Percentiles rank a stretch among this genome's conserved stretches.
Conservation (phyloP, 92 coral and sea anemone genomes). For the Epizoanthus ramosus region DNA sequence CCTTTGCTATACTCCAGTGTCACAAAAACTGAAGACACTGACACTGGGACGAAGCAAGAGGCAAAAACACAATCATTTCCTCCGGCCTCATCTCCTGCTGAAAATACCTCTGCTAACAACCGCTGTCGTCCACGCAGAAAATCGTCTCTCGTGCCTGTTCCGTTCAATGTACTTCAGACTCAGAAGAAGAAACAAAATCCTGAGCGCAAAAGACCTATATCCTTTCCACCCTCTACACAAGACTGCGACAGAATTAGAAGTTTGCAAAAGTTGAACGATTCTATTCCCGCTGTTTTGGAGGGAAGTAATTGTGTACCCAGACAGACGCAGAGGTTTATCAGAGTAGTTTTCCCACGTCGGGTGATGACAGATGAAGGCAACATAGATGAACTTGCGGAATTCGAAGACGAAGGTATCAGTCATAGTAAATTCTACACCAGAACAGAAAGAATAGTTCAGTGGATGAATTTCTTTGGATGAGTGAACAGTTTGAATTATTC, state of each 20-base stretch:
- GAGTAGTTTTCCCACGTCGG: background rate
- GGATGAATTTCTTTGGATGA: slow-evolving; percentile 37
- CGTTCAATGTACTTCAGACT: slow-evolving; percentile 27
- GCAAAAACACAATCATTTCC: background rate
- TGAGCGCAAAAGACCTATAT: slow-evolving; percentile 30
- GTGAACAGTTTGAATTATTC: background rate
- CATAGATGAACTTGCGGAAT: background rate
- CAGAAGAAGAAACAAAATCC: slow-evolving; percentile 14
- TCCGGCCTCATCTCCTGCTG: background rate
- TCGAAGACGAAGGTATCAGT: background rate
- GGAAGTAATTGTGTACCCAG: background rate
- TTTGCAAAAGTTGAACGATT: background rate
- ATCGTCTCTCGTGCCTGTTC: slow-evolving; percentile 62
- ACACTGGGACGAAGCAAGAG: background rate
- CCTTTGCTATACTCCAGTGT: slow-evolving; percentile 44
- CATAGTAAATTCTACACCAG: slow-evolving; percentile 13
- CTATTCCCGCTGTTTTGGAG: background rate
- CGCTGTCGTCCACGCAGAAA: slow-evolving; percentile 33
- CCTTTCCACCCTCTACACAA: slow-evolving; percentile 56
- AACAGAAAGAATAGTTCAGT: slow-evolving; percentile 30
- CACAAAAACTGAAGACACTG: slow-evolving; percentile 3
- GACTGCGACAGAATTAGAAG: slow-evolving; percentile 15
- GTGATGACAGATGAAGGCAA: background rate
- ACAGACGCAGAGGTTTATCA: background rate
- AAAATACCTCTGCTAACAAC: background rate